These are phyloP conservation scores for Griposia aprilina DNA, from an alignment of 2,888 invertebrate genomes.

Conservation along the genomic window DNA sequence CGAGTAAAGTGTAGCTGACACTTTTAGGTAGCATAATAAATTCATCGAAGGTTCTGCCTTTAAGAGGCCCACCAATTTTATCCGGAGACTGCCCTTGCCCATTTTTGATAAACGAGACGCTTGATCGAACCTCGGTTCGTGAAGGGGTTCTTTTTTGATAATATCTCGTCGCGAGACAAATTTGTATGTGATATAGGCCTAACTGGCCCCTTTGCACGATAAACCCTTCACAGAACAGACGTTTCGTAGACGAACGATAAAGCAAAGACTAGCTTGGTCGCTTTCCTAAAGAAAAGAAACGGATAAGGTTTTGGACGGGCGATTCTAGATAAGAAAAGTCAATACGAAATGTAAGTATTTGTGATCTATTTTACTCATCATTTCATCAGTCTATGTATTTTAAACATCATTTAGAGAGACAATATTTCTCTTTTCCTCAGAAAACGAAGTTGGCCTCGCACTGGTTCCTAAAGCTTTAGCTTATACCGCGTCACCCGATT, in stretches of 20 bases:
- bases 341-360: neutral
- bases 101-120: conserved; percentile 86
- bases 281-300: neutral
- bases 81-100: conserved; percentile 73
- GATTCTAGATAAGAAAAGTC: neutral
- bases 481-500: conserved; percentile 32
- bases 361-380: neutral
- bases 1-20: conserved; percentile 60
- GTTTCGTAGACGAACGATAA: conserved; percentile 52
- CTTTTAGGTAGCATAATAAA: conserved; percentile 72
- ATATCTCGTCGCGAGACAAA: conserved; percentile 87
- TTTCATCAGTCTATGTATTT: neutral
- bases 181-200: conserved; percentile 82
- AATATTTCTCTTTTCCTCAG: neutral
- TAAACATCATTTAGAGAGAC: neutral
- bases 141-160: conserved; percentile 82
- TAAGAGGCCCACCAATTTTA: conserved; percentile 76
- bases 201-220: conserved; percentile 72
- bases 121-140: conserved; percentile 81
- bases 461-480: conserved; percentile 17
- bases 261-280: conserved; percentile 24
- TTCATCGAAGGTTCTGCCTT: conserved; percentile 72
- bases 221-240: conserved; percentile 71
- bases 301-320: neutral
- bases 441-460: conserved; percentile 12